Conservation (phyloP, 1,140 invertebrate species). For the Drosophila kepulauana region DNA sequence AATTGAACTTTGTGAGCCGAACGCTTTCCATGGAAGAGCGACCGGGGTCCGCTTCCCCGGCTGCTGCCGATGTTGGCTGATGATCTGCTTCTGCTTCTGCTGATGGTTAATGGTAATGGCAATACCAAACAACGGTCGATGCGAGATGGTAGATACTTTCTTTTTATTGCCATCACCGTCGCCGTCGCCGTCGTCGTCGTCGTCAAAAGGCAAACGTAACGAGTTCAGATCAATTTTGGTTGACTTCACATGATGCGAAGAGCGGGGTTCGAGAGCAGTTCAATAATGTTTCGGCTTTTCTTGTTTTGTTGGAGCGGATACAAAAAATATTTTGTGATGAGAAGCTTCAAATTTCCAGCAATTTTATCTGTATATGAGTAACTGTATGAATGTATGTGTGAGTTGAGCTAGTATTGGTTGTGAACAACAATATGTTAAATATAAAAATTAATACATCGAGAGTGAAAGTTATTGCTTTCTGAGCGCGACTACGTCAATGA, state of each 20-base stretch:
- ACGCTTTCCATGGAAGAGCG: slow-evolving; percentile 51
- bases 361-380: slow-evolving; percentile 32
- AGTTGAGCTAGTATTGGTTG: slow-evolving; percentile 55
- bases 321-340: slow-evolving; percentile 35
- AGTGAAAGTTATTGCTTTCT: slow-evolving; percentile 84
- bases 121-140: slow-evolving; percentile 29
- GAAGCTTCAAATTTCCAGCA: slow-evolving; percentile 62
- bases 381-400: slow-evolving; percentile 10
- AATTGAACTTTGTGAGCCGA: slow-evolving; percentile 60
- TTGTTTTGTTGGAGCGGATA: slow-evolving; percentile 63
- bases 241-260: slow-evolving; percentile 70
- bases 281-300: slow-evolving; percentile 68
- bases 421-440: slow-evolving; percentile 83
- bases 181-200: slow-evolving; percentile 47
- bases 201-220: slow-evolving; percentile 73
- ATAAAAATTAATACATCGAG: slow-evolving; percentile 84
- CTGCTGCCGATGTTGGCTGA: slow-evolving; percentile 21
- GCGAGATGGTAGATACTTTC: slow-evolving; percentile 76
- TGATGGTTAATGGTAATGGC: slow-evolving; percentile 55
- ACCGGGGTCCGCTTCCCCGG: slow-evolving; percentile 16
- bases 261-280: slow-evolving; percentile 54
- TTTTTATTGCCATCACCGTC: slow-evolving; percentile 75
- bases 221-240: slow-evolving; percentile 83
- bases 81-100: slow-evolving; percentile 39
- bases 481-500: slow-evolving; percentile 61